Evolutionary conservation across 1,140 invertebrate genomes (phyloP).

Genomic region (Lasioglossum albipes): DNA sequence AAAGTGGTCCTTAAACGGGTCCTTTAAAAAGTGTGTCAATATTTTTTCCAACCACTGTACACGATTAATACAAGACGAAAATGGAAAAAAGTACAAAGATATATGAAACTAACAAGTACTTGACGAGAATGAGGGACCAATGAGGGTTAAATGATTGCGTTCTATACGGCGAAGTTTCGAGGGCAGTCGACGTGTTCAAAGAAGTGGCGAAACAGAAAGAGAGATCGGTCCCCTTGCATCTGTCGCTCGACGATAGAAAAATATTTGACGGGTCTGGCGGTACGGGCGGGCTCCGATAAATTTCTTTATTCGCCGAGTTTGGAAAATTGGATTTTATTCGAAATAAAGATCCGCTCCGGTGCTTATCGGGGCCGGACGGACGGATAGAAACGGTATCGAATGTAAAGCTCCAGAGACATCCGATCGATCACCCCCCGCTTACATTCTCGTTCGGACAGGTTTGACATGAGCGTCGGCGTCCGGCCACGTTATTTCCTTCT

Average conservation of each 20-base stretch:
- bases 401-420: conserved; percentile 32
- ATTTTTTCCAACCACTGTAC: too few relatives aligned
- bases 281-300: conserved; percentile 24
- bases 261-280: conserved; percentile 19
- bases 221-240: not conserved
- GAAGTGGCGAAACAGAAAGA: too few relatives aligned
- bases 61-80: too few relatives aligned
- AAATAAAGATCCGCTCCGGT: conserved; percentile 43
- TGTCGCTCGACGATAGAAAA: conserved; percentile 21
- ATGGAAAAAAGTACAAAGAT: too few relatives aligned
- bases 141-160: too few relatives aligned
- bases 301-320: conserved; percentile 37
- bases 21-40: too few relatives aligned
- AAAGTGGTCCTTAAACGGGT: too few relatives aligned
- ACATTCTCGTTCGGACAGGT: conserved; percentile 34
- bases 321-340: conserved; percentile 47
- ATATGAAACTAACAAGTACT: too few relatives aligned
- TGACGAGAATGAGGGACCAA: too few relatives aligned
- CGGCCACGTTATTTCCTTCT: conserved; percentile 37
- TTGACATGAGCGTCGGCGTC: conserved; percentile 37
- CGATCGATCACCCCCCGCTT: conserved; percentile 33
- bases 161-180: too few relatives aligned
- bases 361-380: conserved; percentile 35
- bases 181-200: too few relatives aligned
- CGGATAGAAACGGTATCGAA: conserved; percentile 33